Evolutionary conservation across 1,140 invertebrate genomes (phyloP).

Genomic region (Orius insidiosus): DNA sequence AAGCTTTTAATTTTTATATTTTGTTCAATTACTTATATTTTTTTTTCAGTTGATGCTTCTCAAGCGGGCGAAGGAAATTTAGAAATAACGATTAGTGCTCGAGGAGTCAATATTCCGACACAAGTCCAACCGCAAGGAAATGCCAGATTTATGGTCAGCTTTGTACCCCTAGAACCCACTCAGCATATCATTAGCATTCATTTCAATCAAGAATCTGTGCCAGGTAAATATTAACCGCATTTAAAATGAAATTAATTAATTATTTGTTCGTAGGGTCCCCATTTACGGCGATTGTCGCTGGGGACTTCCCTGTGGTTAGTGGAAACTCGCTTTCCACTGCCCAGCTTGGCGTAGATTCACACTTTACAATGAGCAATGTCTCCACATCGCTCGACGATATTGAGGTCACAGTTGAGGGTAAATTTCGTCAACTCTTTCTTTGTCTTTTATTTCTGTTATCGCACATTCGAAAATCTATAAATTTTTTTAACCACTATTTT

Average conservation of each 20-base stretch:
- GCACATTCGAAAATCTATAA: constrained; percentile 1
- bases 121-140: constrained; percentile 90
- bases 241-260: not conserved
- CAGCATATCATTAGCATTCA: constrained; percentile 91
- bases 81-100: constrained; percentile 88
- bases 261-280: constrained; percentile 44
- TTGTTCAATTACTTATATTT: constrained; percentile 10
- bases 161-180: constrained; percentile 80
- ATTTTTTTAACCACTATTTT: constrained; percentile 10
- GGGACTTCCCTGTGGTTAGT: constrained; percentile 49
- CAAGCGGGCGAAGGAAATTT: constrained; percentile 95
- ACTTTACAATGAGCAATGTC: constrained; percentile 47
- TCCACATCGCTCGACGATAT: constrained; percentile 75
- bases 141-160: constrained; percentile 82
- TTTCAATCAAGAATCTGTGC: constrained; percentile 77
- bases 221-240: constrained; percentile 27
- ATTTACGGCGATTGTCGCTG: constrained; percentile 51
- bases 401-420: constrained; percentile 89
- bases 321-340: constrained; percentile 42
- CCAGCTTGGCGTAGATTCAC: constrained; percentile 40
- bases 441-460: constrained; percentile 11
- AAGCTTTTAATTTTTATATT: constrained; percentile 7
- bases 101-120: constrained; percentile 86
- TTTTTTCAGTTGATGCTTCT: constrained; percentile 68
- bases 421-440: constrained; percentile 22